Evolutionary conservation across 2,888 invertebrate genomes (phyloP), one percentile per base, ranked within the genome.

Genomic region (Mythimna ferrago): DNA sequence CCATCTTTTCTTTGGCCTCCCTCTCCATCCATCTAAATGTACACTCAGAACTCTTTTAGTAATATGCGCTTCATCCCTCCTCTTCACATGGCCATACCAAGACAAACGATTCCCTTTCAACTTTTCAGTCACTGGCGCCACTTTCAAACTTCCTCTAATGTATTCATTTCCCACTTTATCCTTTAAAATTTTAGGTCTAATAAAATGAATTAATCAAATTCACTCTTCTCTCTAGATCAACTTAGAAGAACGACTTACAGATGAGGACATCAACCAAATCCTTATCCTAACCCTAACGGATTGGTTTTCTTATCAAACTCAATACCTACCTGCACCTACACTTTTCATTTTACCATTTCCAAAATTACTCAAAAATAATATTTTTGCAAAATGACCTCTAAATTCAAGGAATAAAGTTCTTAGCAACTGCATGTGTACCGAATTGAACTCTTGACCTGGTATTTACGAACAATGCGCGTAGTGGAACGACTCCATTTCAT

Each of bases 401-500:
- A 0, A 0, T 0, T 0, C 1, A 7, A 5, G n/a, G 4, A 14
- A 56, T 83, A 67, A 65, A 58, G 71, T 69, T 19, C 63, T 69
- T 10, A 57, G 6, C n/a, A 32, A 69, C 56, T 61, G 68, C 57
- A 71, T 48, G 32, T 44, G 35, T 61, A 10, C 2, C 44, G 60
- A 54, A 53, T 57, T 73, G 79, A 82, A 71, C 83, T 81, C 78
- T 48, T 80, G 66, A 83, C 75, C 71, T 60, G 56, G 68, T 72
- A 69, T 81, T 83, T 71, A 78, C 65, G 82, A 83, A 86, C 82
- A 87, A 81, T 84, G 71, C 76, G 41, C 38, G 66, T 81, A 80
- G 71, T 78, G 78, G 61, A 74, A 77, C 66, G 78, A 82, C 80
- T 83, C 35, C 79, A 85, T 86, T 83, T 76, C 85, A 88, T 88